A percentile compares a stretch with the other conserved stretches of the same genome.
These are phyloP conservation scores for Mallotus villosus DNA, from an alignment of 2,797 vertebrate species.

Conservation along the genomic window DNA sequence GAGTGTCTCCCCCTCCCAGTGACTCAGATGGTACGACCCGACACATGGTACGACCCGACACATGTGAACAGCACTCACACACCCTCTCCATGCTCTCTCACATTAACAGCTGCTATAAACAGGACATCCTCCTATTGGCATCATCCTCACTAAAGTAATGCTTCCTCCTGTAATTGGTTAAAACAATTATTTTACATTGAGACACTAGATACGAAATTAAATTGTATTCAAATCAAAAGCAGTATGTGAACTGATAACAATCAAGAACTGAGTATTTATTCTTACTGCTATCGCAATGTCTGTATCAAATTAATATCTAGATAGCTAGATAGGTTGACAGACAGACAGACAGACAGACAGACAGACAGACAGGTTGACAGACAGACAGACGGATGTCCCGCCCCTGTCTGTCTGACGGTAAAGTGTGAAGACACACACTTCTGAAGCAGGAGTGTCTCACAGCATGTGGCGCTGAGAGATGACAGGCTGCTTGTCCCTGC, in stretches of 20 bases:
- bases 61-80: constrained; percentile 71
- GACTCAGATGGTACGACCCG: constrained; percentile 59
- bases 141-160: too few relatives aligned
- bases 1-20: constrained; percentile 56
- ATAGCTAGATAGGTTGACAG: too few relatives aligned
- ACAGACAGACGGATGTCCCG: constrained; percentile 20
- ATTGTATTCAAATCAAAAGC: too few relatives aligned
- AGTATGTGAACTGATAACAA: too few relatives aligned
- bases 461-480: constrained; percentile 78
- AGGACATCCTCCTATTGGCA: constrained; percentile 69
- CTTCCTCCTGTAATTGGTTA: too few relatives aligned
- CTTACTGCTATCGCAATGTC: too few relatives aligned
- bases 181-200: too few relatives aligned
- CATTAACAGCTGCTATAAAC: constrained; percentile 42
- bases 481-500: constrained; percentile 87
- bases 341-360: too few relatives aligned
- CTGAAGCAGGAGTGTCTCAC: constrained; percentile 78
- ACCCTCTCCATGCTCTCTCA: constrained; percentile 42
- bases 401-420: constrained; percentile 45
- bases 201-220: too few relatives aligned
- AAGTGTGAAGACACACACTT: constrained; percentile 55
- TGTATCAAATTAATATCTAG: too few relatives aligned
- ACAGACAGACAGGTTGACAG: too few relatives aligned
- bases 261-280: too few relatives aligned
- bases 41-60: constrained; percentile 45